phyloP scores from a whole-genome alignment of 2,797 vertebrate species.

The Cheracebus regulus region DNA sequence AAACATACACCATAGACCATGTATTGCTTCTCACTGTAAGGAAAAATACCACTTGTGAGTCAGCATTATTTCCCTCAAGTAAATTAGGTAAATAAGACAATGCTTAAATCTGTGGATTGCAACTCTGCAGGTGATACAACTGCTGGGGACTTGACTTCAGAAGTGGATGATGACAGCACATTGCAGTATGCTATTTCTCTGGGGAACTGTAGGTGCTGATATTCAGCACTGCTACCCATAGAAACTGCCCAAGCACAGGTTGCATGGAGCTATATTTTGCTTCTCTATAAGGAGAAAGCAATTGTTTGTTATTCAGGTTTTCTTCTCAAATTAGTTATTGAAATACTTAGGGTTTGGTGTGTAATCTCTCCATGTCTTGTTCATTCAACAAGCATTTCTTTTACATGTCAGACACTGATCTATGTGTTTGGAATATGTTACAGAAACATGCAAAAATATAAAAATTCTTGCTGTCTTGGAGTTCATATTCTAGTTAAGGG shows the following conservation, averaged over 20 bases:
- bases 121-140: not conserved
- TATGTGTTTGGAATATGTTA: not conserved
- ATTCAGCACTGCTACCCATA: not conserved
- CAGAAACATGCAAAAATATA: not conserved
- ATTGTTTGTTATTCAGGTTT: not conserved
- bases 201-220: not conserved
- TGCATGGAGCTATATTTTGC: not conserved
- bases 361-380: not conserved
- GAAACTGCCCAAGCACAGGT: not conserved
- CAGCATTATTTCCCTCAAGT: not conserved
- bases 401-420: not conserved
- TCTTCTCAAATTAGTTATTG: not conserved
- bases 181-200: not conserved
- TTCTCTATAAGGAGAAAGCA: not conserved
- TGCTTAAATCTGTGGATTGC: too few relatives aligned
- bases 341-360: not conserved
- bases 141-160: not conserved
- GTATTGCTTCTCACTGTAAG: not conserved
- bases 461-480: not conserved
- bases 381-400: not conserved
- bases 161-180: not conserved
- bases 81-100: not conserved
- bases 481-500: not conserved
- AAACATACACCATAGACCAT: not conserved
- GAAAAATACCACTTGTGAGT: not conserved